Evolutionary conservation across 1,140 invertebrate species (phyloP).

Genomic region (Drosophila triauraria): DNA sequence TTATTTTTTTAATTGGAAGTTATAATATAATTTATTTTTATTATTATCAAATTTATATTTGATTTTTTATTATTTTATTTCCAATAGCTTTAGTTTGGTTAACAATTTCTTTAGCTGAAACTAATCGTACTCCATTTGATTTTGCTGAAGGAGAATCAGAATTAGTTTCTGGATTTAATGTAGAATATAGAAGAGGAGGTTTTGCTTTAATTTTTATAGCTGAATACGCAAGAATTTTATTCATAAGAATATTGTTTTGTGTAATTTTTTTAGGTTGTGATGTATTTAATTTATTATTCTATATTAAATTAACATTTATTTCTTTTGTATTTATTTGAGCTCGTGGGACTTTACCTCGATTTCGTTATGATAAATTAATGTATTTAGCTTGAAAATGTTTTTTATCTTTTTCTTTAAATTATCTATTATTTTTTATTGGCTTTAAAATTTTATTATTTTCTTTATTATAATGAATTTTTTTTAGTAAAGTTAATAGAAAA

Average conservation of each 20-base stretch:
- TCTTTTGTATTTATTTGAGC: slow-evolving; percentile 85
- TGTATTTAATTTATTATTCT: slow-evolving; percentile 87
- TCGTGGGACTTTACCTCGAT: slow-evolving; percentile 55
- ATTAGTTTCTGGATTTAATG: slow-evolving; percentile 92
- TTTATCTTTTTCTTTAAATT: slow-evolving; percentile 77
- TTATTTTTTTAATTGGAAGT: slow-evolving; percentile 65
- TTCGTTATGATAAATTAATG: slow-evolving; percentile 82
- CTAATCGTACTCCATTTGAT: slow-evolving; percentile 92
- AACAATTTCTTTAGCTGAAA: slow-evolving; percentile 88
- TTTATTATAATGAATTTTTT: slow-evolving; percentile 47
- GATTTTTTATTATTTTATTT: slow-evolving; percentile 86
- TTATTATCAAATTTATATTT: slow-evolving; percentile 85
- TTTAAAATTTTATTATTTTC: slow-evolving; percentile 71
- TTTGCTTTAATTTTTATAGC: slow-evolving; percentile 91
- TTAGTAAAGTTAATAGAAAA: no score
- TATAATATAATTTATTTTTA: slow-evolving; percentile 68
- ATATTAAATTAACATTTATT: slow-evolving; percentile 86
- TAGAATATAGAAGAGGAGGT: slow-evolving; percentile 88
- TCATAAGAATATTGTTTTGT: slow-evolving; percentile 88
- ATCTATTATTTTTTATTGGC: slow-evolving; percentile 51
- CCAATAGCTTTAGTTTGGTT: slow-evolving; percentile 87
- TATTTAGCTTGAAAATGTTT: slow-evolving; percentile 83
- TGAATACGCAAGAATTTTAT: slow-evolving; percentile 86
- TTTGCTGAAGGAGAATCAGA: slow-evolving; percentile 91
- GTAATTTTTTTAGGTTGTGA: slow-evolving; percentile 88